These are phyloP conservation scores for Phalacrocorax aristotelis DNA, from an alignment of 2,113 vertebrate genomes.

Conservation along the genomic window DNA sequence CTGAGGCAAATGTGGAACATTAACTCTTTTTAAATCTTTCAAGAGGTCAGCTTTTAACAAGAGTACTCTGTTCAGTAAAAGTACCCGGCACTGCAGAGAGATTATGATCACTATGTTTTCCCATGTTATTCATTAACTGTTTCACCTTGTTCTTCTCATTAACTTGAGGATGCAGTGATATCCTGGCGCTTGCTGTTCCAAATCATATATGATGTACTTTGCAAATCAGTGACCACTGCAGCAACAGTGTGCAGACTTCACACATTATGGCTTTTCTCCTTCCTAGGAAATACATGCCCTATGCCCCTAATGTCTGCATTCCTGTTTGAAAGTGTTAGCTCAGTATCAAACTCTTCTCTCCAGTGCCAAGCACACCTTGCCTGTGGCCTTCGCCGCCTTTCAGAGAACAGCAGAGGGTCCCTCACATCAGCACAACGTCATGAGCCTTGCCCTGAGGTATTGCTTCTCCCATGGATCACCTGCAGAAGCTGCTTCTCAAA, in stretches of 20 bases:
- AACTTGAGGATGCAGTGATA: background rate
- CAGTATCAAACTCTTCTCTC: background rate
- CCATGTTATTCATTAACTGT: constrained; percentile 39
- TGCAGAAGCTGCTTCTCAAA: background rate
- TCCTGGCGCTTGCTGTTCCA: background rate
- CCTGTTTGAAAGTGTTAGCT: background rate
- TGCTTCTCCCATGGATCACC: accelerated
- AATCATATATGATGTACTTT: background rate
- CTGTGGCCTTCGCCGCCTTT: background rate
- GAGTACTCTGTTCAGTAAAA: constrained; percentile 48
- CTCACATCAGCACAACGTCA: background rate
- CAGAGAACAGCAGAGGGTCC: background rate
- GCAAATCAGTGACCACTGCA: background rate
- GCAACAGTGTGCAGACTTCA: background rate
- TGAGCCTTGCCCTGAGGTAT: background rate
- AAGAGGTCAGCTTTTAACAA: constrained; percentile 49
- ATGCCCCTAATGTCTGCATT: accelerated
- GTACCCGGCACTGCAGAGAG: background rate
- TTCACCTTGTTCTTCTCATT: constrained; percentile 35
- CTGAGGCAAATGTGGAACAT: constrained; percentile 5
- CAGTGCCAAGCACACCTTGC: background rate
- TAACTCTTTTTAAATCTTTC: constrained; percentile 28
- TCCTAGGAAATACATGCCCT: background rate
- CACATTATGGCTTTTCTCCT: background rate
- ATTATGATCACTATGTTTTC: background rate